Evolutionary conservation across 2,888 invertebrate genomes (phyloP).

Genomic region (Chrysolina americana): DNA sequence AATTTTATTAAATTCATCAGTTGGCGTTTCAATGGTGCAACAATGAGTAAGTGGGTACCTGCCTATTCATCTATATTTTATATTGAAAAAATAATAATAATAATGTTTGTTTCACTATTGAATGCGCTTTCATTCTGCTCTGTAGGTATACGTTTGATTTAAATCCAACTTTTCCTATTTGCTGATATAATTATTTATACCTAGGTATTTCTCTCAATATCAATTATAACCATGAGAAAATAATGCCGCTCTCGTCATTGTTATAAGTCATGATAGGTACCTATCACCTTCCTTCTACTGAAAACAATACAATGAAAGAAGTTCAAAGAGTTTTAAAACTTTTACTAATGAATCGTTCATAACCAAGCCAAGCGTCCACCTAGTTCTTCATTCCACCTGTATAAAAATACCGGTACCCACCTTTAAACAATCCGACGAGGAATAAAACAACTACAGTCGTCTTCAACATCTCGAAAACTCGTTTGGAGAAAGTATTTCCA

Average conservation of each 20-base stretch:
- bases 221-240: neutral
- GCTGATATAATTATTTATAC: neutral
- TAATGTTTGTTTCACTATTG: neutral
- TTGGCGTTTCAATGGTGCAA: no score
- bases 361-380: conserved; percentile 2
- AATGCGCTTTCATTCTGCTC: neutral
- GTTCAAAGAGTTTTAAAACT: neutral
- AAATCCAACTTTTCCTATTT: neutral
- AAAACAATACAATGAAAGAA: neutral
- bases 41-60: no score
- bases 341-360: neutral
- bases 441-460: conserved; percentile 27
- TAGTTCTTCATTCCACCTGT: conserved; percentile 13
- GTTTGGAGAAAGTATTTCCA: conserved; percentile 26
- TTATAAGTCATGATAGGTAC: neutral
- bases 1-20: no score
- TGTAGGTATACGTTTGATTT: neutral
- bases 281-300: neutral
- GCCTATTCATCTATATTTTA: no score
- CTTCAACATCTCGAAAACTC: conserved; percentile 31
- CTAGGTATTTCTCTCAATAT: neutral
- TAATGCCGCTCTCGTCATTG: neutral
- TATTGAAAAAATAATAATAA: no score
- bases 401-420: conserved; percentile 27
- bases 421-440: conserved; percentile 28